phyloP scores from a whole-genome alignment of 2,888 invertebrate species.

The Synanthedon myopaeformis region DNA sequence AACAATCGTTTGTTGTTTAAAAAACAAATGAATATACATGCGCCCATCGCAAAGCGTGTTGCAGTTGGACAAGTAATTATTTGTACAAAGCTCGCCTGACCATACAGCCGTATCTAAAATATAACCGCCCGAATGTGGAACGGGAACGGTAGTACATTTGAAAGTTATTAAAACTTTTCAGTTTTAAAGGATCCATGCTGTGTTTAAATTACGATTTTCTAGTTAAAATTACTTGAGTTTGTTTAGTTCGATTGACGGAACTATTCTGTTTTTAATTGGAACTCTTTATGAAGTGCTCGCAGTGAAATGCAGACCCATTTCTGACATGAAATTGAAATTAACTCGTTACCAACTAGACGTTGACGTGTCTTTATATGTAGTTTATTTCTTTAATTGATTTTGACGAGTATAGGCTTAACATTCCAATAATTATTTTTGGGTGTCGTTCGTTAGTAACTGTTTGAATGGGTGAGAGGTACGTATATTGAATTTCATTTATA shows the following conservation, averaged over 20 bases:
- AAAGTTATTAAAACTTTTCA: constrained; percentile 10
- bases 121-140: constrained; percentile 8
- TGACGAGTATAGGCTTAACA: too few relatives aligned
- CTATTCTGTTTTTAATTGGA: background rate
- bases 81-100: constrained; percentile 12
- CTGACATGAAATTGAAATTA: background rate
- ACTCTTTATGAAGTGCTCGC: background rate
- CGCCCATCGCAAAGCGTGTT: constrained; percentile 1
- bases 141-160: constrained; percentile 4
- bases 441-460: too few relatives aligned
- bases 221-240: background rate
- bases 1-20: background rate
- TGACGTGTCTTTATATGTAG: background rate
- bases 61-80: constrained; percentile 13
- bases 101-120: constrained; percentile 8
- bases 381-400: background rate
- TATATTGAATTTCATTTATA: too few relatives aligned
- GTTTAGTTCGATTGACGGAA: background rate
- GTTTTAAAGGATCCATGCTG: background rate
- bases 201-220: constrained; percentile 4
- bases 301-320: background rate
- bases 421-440: too few relatives aligned
- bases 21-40: background rate
- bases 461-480: too few relatives aligned
- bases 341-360: background rate